Evolutionary conservation across 2,888 invertebrate genomes (phyloP).

Genomic region (Plusia festucae): DNA sequence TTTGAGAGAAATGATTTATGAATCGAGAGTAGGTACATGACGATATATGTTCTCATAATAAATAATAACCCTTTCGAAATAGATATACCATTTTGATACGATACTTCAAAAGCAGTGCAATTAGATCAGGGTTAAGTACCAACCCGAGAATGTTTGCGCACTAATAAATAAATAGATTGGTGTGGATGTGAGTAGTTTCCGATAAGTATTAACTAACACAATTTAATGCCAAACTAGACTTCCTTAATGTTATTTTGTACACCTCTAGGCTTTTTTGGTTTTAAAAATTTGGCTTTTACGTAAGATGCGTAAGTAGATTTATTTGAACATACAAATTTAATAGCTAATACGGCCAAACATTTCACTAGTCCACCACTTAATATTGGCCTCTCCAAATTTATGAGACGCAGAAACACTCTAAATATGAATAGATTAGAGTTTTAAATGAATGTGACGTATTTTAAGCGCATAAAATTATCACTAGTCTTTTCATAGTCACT

Average conservation of each 20-base stretch:
- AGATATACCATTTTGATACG: conserved; percentile 21
- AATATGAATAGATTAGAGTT: no score
- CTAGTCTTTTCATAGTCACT: neutral
- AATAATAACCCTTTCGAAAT: conserved; percentile 33
- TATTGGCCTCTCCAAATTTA: no score
- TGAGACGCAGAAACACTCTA: no score
- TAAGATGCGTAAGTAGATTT: no score
- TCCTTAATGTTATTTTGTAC: neutral
- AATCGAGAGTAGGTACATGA: conserved; percentile 22
- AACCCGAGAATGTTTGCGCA: neutral
- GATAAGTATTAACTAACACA: conserved; percentile 1
- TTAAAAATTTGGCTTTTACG: no score
- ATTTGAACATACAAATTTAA: no score
- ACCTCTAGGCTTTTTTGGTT: no score
- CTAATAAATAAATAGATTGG: conserved; percentile 1
- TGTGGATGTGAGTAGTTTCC: neutral
- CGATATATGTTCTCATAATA: conserved; percentile 26
- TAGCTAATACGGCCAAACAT: no score
- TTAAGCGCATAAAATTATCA: neutral
- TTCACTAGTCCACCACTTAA: no score
- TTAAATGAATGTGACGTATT: neutral
- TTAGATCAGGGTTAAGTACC: conserved; percentile 8
- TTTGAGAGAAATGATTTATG: conserved; percentile 25
- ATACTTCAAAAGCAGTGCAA: conserved; percentile 16
- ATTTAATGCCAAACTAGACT: neutral